Base-by-base conservation (phyloP, 2,888 invertebrate genomes). In the Xestia xanthographa region DNA sequence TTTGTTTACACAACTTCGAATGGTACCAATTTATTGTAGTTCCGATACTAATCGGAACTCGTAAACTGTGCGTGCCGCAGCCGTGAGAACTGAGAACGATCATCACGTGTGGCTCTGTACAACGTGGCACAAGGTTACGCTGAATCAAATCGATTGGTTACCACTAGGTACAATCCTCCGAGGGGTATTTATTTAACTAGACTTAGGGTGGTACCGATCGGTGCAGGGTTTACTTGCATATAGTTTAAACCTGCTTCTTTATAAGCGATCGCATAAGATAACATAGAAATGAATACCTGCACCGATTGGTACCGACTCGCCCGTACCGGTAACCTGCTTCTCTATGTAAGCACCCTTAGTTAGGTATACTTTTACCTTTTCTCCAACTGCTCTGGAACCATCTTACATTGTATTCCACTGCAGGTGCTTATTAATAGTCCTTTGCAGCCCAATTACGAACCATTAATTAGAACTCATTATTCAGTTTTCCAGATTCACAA, bases 81-180 rank as follows among this genome's bases (percentile, higher is more conserved):
- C 38, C 82, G 74, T 72, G 82, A 72, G 73, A 63, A 68, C 60
- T 69, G 78, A 60, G 79, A 72, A 69, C 72, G 22, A 63, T 67
- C 71, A n/a, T 75, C 66, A 81, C 34, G 76, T 81, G 53, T 26
- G 14, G 20, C 2, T 41, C 17, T 41, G 20, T 20, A n/a, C 34
- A 45, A 66, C 29, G 22, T 45, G 5, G 45, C 48, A 29, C 82
- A 81, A 80, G 81, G 79, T 60, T 68, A 65, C 22, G 20, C 20
- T 79, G 65, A 66, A 79, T 60, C 50, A 45, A 80, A 74, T 74
- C 67, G 58, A 74, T 74, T 48, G 17, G 38, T 60, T 12, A 75
- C 75, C 17, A 53, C 22, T 53, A 26, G 29, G 38, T 62, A 41
- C 63, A 34, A 8, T n/a, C 20, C n/a, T 45, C 43, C n/a, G 8